These are phyloP conservation scores for Dasysyrphus albostriatus DNA, from an alignment of 2,888 invertebrate species.

Conservation along the genomic window DNA sequence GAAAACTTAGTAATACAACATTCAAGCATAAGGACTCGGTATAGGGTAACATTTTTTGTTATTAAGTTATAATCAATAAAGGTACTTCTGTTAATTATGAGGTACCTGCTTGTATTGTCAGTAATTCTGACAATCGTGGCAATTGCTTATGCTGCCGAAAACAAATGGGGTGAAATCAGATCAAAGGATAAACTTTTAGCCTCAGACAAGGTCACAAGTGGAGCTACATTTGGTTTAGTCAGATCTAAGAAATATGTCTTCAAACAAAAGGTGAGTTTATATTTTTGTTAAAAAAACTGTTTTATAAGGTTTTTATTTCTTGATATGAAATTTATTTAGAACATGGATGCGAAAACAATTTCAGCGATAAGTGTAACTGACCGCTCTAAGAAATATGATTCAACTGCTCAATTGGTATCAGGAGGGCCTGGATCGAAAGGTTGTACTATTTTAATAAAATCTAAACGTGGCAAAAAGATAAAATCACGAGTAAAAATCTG, in stretches of 20 bases:
- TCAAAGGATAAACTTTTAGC: background rate
- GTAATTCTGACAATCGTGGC: background rate
- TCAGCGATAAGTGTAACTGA: conserved; percentile 15
- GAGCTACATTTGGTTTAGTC: background rate
- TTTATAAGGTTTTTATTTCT: background rate
- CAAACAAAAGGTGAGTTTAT: background rate
- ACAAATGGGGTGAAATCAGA: background rate
- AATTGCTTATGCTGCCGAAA: background rate
- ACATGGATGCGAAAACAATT: conserved; percentile 1
- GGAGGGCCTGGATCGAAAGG: conserved; percentile 84
- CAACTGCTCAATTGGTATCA: conserved; percentile 79
- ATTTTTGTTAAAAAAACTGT: background rate
- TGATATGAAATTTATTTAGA: background rate
- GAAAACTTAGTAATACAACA: background rate
- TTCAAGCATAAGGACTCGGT: background rate
- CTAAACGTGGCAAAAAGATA: conserved; percentile 80
- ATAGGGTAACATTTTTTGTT: too few relatives aligned
- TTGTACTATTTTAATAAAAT: conserved; percentile 83
- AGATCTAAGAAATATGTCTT: conserved; percentile 9
- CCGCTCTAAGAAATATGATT: conserved; percentile 78
- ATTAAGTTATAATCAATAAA: background rate
- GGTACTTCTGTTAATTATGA: background rate
- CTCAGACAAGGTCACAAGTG: background rate
- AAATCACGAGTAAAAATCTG: conserved; percentile 2
- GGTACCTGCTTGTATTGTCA: background rate